These are phyloP conservation scores for Otus scops DNA, from an alignment of 2,797 vertebrate genomes.

Conservation along the genomic window DNA sequence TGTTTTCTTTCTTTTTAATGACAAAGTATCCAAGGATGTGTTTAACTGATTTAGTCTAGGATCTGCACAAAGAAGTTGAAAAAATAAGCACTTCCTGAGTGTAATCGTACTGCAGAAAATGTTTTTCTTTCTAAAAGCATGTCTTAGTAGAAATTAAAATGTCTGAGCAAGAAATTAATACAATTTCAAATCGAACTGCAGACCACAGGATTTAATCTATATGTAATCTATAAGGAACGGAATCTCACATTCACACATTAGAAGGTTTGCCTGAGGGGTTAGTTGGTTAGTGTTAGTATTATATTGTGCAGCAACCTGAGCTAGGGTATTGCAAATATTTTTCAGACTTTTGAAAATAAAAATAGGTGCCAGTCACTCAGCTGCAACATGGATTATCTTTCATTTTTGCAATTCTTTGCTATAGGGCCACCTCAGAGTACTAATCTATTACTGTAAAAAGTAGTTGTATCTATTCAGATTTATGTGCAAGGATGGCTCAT, in stretches of 20 bases:
- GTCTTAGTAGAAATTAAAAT: background rate
- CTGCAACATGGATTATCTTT: background rate
- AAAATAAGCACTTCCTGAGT: background rate
- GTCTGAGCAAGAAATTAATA: background rate
- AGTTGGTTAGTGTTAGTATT: background rate
- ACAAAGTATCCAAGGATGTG: background rate
- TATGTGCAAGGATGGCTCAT: background rate
- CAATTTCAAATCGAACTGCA: background rate
- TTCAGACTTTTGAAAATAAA: background rate
- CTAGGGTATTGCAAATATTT: background rate
- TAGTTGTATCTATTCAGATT: constrained; percentile 1
- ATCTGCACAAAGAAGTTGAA: background rate
- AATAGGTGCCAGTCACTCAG: background rate
- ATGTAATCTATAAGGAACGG: background rate
- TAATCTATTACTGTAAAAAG: background rate
- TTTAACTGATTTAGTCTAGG: background rate
- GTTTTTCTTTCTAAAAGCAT: background rate
- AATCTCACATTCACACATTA: background rate
- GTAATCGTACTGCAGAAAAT: background rate
- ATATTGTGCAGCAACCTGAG: background rate
- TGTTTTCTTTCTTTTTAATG: background rate
- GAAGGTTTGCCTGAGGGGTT: background rate
- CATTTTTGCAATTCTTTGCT: background rate
- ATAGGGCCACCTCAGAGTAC: background rate
- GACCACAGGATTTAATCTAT: background rate